Base-by-base conservation (phyloP, 2,888 invertebrate species). In the Ramazzottius varieornatus region DNA sequence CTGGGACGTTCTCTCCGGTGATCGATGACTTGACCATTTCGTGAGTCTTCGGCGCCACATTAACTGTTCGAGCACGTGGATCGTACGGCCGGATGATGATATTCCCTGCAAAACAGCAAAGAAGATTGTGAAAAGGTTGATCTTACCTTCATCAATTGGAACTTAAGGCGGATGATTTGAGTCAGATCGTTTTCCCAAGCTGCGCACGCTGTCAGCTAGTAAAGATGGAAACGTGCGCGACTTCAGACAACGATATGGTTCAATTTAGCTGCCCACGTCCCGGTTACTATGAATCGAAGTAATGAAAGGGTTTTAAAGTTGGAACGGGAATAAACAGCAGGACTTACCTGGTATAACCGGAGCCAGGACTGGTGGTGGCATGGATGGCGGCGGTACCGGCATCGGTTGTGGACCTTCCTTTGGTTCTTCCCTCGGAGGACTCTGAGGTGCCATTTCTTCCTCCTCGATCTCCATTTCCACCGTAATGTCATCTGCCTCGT, bases 21-120 rank as follows among this genome's bases (percentile, higher is more conserved):
- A 99, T 89, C 0, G 96, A 98, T 0, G 96, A 98, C 68, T 98
- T 90, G 65, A 96, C 83, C 80, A 85, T 96, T 73, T 92, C 88
- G 73, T 90, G 89, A 0, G 84, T 81, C 2, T 83, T 78, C 2
- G 82, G 54, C 1, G 46, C 34, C 1, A 24, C 29, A 29, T 54
- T 24, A 8, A 29, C 24, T 8, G 54, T 8, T 54, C 29, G 20
- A 8, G 20, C n/a, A 8, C 24, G 8, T 4, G 54, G 54, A 29
- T 54, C 24, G 54, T 54, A 54, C 54, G 54, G 54, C 20, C 54
- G 54, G 24, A 54, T 54, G 54, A 54, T 54, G 20, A 54, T 29
- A 29, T 29, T 54, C 24, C 40, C 40, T 40, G 20, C 8, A 40
- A 40, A 40, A n/a, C n/a, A n/a, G n/a, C n/a, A n/a, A n/a, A n/a